Percentiles rank a stretch among this genome's conserved stretches.
These are phyloP conservation scores for Bubo blakistoni DNA, from an alignment of 2,113 vertebrate species.

Conservation along the genomic window DNA sequence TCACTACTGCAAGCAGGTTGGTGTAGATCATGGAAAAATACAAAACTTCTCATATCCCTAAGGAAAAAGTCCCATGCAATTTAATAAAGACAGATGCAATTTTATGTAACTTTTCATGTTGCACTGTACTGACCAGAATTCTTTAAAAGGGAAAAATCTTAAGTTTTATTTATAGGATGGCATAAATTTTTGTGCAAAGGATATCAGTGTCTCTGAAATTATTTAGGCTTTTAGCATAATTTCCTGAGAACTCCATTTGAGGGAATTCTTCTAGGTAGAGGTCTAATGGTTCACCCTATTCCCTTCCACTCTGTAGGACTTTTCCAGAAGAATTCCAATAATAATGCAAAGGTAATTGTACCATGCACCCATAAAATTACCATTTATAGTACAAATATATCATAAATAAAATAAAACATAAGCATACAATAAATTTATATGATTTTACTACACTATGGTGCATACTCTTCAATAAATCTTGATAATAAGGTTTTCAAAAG, in stretches of 20 bases:
- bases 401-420: constrained; percentile 17
- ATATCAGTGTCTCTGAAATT: neutral
- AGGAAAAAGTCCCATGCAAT: neutral
- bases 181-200: neutral
- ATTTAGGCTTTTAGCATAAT: neutral
- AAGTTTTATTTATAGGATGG: neutral
- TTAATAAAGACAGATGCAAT: neutral
- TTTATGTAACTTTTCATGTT: neutral
- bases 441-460: neutral
- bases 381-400: neutral
- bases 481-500: constrained; percentile 56
- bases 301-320: neutral
- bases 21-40: neutral
- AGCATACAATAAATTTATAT: neutral
- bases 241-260: neutral
- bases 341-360: neutral
- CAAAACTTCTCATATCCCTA: neutral
- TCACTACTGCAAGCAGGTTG: neutral
- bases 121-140: neutral
- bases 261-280: neutral
- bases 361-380: neutral
- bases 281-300: neutral
- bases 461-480: constrained; percentile 13
- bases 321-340: neutral
- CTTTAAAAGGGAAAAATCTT: neutral